Base-by-base conservation (phyloP, 1,140 invertebrate genomes). In the Xylocopa sonorina region DNA sequence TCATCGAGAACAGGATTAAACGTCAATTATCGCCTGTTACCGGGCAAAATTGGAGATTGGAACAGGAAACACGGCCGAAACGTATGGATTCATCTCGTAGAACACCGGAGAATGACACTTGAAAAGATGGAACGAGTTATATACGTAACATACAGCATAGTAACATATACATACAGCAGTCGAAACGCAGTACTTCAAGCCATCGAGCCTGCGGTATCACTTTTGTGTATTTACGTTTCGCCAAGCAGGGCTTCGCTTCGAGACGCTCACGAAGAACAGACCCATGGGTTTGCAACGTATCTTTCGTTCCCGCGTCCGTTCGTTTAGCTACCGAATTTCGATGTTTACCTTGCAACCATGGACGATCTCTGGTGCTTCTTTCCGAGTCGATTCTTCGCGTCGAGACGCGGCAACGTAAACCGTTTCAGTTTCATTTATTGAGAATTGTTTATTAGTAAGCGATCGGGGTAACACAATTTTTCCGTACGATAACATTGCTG, bases 211-310 rank as follows among this genome's bases (percentile, higher is more conserved):
- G 48, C 27, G 21, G 41, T 73, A 62, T 68, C 60, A 21, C 32
- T 71, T 29, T 41, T 60, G 82, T 84, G 43, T 84, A 84, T 84
- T 84, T 84, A 81, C 46, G 34, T 69, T 80, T 80, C 57, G 43
- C 66, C 9, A 14, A 71, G 27, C 16, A 67, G 41, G n/a, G 60
- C 32, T 51, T 80, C 34, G n/a, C 27, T 51, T 32, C 57, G 43
- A 66, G 57, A 64, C 34, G 78, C 51, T 57, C 72, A 50, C 66
- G 14, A 62, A 53, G 38, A 48, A 41, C 43, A 21, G 24, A 53
- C 58, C 57, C 12, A n/a, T n/a, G n/a, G n/a, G n/a, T 29, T 14
- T 14, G n/a, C 46, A 10, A 68, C 0, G 5, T 12, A 10, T 18
- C 16, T 55, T 51, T 62, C 7, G 62, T 69, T 34, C n/a, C n/a